Conservation (phyloP, 2,797 vertebrate genomes). For the Crypturellus tataupa region DNA sequence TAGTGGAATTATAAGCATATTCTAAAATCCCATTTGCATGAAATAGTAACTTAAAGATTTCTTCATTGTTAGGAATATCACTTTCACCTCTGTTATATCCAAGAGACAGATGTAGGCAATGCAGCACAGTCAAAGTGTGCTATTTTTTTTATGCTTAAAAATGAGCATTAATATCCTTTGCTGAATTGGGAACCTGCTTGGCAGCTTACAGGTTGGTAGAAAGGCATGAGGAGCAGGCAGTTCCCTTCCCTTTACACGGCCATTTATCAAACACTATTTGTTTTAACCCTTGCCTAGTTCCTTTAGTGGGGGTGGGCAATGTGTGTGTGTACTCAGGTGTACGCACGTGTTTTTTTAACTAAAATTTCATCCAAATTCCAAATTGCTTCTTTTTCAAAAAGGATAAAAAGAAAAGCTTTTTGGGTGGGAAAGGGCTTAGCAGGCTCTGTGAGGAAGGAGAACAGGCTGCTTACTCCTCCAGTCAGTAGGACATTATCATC, state of each 20-base stretch:
- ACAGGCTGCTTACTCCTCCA: neutral
- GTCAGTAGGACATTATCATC: neutral
- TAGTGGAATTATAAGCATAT: neutral
- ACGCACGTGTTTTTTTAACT: neutral
- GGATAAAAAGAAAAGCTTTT: neutral
- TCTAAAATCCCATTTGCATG: neutral
- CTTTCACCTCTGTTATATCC: neutral
- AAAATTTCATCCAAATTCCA: rapidly evolving
- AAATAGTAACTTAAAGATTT: neutral
- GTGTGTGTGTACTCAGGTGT: neutral
- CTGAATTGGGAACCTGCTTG: neutral
- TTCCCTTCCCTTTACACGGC: neutral
- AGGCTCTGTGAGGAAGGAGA: neutral
- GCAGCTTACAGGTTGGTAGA: neutral
- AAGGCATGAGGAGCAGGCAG: neutral
- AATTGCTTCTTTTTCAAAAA: neutral
- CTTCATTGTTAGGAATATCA: neutral
- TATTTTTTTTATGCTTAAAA: neutral
- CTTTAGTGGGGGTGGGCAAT: neutral
- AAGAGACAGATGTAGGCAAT: neutral
- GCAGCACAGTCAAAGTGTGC: neutral
- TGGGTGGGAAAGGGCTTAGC: neutral
- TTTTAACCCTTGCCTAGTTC: neutral
- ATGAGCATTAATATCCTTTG: neutral
- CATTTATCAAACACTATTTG: neutral